Evolutionary conservation across 2,888 invertebrate genomes (phyloP), one percentile per base, ranked within the genome.

Genomic region (Mactromeris polynyma): DNA sequence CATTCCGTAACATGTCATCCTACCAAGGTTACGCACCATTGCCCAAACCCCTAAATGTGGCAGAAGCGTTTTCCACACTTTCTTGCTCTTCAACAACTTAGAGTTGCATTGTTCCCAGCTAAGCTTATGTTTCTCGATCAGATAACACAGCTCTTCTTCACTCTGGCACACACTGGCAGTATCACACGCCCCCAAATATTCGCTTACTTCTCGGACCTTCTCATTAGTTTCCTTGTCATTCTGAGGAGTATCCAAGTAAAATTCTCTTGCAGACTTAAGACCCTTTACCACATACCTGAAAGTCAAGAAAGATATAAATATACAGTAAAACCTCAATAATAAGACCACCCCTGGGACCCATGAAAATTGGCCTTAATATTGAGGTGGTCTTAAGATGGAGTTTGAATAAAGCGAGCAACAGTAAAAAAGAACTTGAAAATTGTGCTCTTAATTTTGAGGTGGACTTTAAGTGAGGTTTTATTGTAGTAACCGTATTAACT

Each of bases 31-130:
- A 21, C 96, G 92, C 14, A 97, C 94, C 94, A 96, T 92, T 0
- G 97, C 97, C n/a, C 96, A 96, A 93, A 96, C 95, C 0, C 96
- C 96, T 97, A 97, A 97, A 36, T 95, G 89, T 73, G 94, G 92
- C 36, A 97, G 94, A 33, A 97, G 94, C 3, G 95, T 94, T 4
- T 97, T 93, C 95, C 97, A 96, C 96, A 98, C 98, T 95, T 97
- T 97, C 95, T 97, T 97, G 79, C 97, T 97, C 93, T 98, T 98
- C 80, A 98, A 96, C 90, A 98, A 96, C 94, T 97, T 97, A 9
- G 98, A 97, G 87, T 98, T 98, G 40, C 98, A 97, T 95, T 98
- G 98, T 93, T 98, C 97, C 77, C 98, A 97, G 7, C 97, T 97
- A 80, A 98, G 97, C 81, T 97, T 96, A 91, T 97, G 96, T 80